These are phyloP conservation scores for Poeciliopsis turrubarensis DNA, from an alignment of 2,113 vertebrate species.

Conservation along the genomic window DNA sequence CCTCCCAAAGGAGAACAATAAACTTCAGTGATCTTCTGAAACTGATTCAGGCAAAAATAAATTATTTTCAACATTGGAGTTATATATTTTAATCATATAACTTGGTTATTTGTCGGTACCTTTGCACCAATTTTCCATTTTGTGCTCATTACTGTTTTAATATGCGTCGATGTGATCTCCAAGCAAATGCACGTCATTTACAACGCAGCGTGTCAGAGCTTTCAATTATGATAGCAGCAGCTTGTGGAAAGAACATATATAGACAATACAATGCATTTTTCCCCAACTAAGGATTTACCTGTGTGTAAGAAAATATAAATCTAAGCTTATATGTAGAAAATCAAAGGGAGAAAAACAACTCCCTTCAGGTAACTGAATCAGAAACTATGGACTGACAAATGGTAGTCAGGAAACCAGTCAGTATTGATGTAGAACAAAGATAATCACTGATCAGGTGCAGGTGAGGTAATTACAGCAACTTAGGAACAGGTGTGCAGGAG, in stretches of 20 bases:
- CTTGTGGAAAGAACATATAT: constrained; percentile 8
- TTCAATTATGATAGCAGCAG: constrained; percentile 45
- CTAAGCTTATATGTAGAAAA: too few species aligned
- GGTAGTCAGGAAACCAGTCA: neutral
- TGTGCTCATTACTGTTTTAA: constrained; percentile 1
- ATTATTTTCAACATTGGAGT: too few species aligned
- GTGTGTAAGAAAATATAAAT: neutral
- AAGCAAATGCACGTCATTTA: constrained; percentile 42
- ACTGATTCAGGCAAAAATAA: too few species aligned
- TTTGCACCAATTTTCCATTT: too few species aligned
- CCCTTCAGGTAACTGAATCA: neutral
- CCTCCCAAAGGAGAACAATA: too few species aligned
- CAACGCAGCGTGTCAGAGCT: constrained; percentile 34
- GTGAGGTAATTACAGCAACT: neutral
- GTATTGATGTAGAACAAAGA: neutral
- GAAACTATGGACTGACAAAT: neutral
- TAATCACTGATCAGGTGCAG: neutral
- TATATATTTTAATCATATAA: too few species aligned
- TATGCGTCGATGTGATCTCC: constrained; percentile 13
- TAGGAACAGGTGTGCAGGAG: too few species aligned
- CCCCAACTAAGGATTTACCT: neutral
- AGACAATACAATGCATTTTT: neutral
- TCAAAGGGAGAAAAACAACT: too few species aligned
- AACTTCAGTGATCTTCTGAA: too few species aligned
- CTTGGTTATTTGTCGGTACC: too few species aligned